Evolutionary conservation across 35 echinoderm and acorn worm genomes (phyloP).

Genomic region (Holothuria glaberrima): DNA sequence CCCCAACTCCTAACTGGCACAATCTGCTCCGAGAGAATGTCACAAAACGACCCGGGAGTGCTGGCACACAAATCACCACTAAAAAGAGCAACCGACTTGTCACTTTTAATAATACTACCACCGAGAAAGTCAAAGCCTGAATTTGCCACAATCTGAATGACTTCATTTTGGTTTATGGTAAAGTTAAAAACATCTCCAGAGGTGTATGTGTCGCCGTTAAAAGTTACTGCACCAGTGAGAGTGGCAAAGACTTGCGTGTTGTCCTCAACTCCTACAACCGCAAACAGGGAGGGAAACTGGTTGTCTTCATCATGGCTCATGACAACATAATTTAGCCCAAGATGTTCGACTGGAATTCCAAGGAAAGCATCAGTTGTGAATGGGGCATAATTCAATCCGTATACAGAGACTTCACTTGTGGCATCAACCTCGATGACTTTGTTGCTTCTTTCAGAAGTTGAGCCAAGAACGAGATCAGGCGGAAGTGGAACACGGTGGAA

Average conservation of each 20-base stretch:
- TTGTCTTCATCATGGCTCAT: too few relatives aligned
- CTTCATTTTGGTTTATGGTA: slow-evolving; percentile 44
- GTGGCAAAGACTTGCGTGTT: slow-evolving; percentile 38
- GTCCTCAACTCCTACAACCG: slow-evolving; percentile 42
- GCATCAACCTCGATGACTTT: slow-evolving; percentile 64
- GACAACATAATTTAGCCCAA: slow-evolving; percentile 55
- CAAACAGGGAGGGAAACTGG: neutral
- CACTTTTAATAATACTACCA: slow-evolving; percentile 55
- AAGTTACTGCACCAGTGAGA: neutral
- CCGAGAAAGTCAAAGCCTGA: neutral
- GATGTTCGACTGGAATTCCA: slow-evolving; percentile 43
- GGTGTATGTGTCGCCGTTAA: slow-evolving; percentile 43
- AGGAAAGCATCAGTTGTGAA: slow-evolving; percentile 74
- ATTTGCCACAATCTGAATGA: slow-evolving; percentile 15
- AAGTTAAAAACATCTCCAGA: slow-evolving; percentile 34
- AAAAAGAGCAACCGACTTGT: slow-evolving; percentile 59
- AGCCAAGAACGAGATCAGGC: neutral
- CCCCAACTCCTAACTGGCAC: slow-evolving; percentile 68
- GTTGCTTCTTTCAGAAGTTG: slow-evolving; percentile 19
- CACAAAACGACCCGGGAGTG: slow-evolving; percentile 31
- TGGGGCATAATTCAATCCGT: slow-evolving; percentile 43
- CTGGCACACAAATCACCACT: slow-evolving; percentile 43
- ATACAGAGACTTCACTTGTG: slow-evolving; percentile 64
- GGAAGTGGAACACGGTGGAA: slow-evolving; percentile 30
- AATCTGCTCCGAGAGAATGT: slow-evolving; percentile 53